A percentile compares a stretch with the other conserved stretches of the same genome.
Conservation (phyloP, 2,113 vertebrate genomes). For the Psammodynastes pulverulentus region DNA sequence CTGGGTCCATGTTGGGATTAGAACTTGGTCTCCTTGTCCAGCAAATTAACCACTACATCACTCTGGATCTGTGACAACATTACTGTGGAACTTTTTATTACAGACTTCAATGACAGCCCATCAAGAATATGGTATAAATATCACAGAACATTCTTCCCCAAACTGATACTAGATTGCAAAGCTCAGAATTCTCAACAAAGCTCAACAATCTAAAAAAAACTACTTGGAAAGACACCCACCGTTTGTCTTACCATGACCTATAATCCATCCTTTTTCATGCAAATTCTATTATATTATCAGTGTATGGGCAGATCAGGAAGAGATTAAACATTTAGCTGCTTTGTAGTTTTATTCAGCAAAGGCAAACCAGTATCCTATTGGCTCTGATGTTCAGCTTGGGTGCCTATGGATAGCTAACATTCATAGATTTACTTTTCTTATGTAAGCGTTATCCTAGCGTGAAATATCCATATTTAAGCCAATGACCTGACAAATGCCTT, state of each 20-base stretch:
- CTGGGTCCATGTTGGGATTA: not conserved
- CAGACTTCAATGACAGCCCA: not conserved
- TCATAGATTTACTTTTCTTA: slow-evolving; percentile 54
- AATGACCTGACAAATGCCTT: slow-evolving; percentile 62
- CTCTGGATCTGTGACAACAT: not conserved
- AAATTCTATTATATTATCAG: not conserved
- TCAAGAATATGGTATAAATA: not conserved
- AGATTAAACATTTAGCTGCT: not conserved
- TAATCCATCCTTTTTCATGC: not conserved
- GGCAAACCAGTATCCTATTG: slow-evolving; percentile 35
- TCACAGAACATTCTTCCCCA: not conserved
- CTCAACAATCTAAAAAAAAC: not conserved
- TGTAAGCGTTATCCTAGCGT: slow-evolving; percentile 48
- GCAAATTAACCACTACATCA: not conserved
- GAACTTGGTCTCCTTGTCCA: not conserved
- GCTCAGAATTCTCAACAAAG: not conserved
- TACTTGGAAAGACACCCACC: not conserved
- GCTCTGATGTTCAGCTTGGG: slow-evolving; percentile 35
- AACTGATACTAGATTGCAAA: not conserved
- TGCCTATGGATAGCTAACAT: not conserved
- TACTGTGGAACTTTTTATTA: not conserved
- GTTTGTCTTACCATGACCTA: not conserved
- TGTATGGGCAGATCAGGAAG: not conserved
- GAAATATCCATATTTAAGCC: slow-evolving; percentile 56
- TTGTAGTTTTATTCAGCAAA: not conserved